Conservation (phyloP, 2,797 vertebrate genomes). For the Gadopsis marmoratus region DNA sequence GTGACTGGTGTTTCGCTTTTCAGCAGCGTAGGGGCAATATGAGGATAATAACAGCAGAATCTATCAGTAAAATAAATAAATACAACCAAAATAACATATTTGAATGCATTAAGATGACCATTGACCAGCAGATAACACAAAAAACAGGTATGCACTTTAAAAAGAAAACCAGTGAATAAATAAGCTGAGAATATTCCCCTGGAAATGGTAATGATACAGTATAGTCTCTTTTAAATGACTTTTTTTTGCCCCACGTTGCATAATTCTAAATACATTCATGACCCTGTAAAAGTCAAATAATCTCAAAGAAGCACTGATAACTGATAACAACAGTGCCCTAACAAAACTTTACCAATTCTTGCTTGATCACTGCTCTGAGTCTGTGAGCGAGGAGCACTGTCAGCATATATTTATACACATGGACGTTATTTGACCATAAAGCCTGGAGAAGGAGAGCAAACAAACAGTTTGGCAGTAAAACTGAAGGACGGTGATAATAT, state of each 20-base stretch:
- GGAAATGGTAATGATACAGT: conserved; percentile 6
- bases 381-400: conserved; percentile 29
- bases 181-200: not conserved
- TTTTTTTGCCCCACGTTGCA: conserved; percentile 29
- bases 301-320: conserved; percentile 30
- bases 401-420: conserved; percentile 44
- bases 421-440: conserved; percentile 42
- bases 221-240: conserved; percentile 8
- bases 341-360: conserved; percentile 38
- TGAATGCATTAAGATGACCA: not conserved
- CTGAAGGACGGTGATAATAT: conserved; percentile 36
- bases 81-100: not conserved
- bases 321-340: conserved; percentile 50
- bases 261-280: conserved; percentile 56
- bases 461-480: conserved; percentile 52
- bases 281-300: conserved; percentile 62
- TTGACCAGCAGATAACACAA: not conserved
- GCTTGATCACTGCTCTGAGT: conserved; percentile 12
- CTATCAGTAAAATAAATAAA: not conserved
- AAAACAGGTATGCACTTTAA: conserved; percentile 16
- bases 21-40: conserved; percentile 3
- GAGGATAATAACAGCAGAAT: conserved; percentile 9
- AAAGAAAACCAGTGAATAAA: conserved; percentile 14
- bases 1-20: not conserved
- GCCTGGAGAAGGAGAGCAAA: conserved; percentile 34